Conservation (phyloP, 2,797 vertebrate genomes). For the Cuculus canorus region DNA sequence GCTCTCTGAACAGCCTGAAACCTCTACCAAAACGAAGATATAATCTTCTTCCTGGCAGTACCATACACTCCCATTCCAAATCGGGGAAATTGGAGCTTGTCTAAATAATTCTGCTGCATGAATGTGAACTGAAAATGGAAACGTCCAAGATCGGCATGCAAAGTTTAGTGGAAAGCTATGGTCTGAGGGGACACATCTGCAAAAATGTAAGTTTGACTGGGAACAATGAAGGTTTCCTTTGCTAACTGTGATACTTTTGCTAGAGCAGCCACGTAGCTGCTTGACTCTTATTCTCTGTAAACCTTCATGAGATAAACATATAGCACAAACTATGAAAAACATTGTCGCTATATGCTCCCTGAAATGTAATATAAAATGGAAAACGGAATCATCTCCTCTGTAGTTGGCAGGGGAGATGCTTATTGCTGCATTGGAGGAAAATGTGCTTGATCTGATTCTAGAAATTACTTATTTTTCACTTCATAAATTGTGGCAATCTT, state of each 20-base stretch:
- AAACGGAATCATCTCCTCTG: not conserved
- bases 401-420: not conserved
- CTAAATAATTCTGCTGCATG: not conserved
- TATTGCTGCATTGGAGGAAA: not conserved
- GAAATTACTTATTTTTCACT: not conserved
- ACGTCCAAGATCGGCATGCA: not conserved
- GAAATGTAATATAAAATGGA: not conserved
- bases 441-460: not conserved
- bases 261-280: not conserved
- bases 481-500: not conserved
- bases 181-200: not conserved
- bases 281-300: not conserved
- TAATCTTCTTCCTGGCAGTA: slow-evolving; percentile 61
- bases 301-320: not conserved
- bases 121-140: not conserved
- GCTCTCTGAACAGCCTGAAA: slow-evolving; percentile 68
- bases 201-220: not conserved
- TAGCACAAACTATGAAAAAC: not conserved
- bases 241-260: not conserved
- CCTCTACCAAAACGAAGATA: slow-evolving; percentile 69
- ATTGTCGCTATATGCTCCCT: not conserved
- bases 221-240: not conserved
- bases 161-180: slow-evolving; percentile 18
- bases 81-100: not conserved
- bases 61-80: slow-evolving; percentile 30